Conservation (phyloP, 2,888 invertebrate genomes). For the Melanchra persicariae region DNA sequence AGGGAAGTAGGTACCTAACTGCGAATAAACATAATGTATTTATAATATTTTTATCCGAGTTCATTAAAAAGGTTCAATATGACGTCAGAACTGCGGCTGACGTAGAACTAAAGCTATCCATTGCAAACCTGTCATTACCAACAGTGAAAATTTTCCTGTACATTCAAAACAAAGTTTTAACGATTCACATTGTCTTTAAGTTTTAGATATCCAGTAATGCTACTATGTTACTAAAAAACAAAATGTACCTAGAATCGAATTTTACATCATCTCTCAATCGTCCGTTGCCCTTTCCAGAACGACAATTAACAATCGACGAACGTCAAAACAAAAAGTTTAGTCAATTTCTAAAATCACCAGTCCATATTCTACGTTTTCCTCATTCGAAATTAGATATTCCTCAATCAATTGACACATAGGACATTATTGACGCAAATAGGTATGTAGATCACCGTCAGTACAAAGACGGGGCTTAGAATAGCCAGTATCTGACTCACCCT, state of each 20-base stretch:
- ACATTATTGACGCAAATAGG: conserved; percentile 75
- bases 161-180: background rate
- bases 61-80: conserved; percentile 28
- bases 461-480: conserved; percentile 83
- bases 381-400: conserved; percentile 55
- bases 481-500: conserved; percentile 82
- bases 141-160: background rate
- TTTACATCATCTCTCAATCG: background rate
- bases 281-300: conserved; percentile 2
- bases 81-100: conserved; percentile 30
- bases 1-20: background rate
- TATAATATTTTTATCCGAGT: conserved; percentile 19
- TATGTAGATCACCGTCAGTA: conserved; percentile 80
- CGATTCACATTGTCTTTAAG: background rate
- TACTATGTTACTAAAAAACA: background rate
- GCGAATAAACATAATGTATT: background rate
- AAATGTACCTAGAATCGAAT: background rate
- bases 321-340: background rate
- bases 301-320: conserved; percentile 7
- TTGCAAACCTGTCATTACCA: conserved; percentile 4
- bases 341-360: conserved; percentile 2
- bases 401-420: conserved; percentile 64
- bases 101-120: conserved; percentile 21
- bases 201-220: background rate
- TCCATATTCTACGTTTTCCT: background rate